Evolutionary conservation across 2,113 vertebrate genomes (phyloP).

Genomic region (Coryphaenoides rupestris): DNA sequence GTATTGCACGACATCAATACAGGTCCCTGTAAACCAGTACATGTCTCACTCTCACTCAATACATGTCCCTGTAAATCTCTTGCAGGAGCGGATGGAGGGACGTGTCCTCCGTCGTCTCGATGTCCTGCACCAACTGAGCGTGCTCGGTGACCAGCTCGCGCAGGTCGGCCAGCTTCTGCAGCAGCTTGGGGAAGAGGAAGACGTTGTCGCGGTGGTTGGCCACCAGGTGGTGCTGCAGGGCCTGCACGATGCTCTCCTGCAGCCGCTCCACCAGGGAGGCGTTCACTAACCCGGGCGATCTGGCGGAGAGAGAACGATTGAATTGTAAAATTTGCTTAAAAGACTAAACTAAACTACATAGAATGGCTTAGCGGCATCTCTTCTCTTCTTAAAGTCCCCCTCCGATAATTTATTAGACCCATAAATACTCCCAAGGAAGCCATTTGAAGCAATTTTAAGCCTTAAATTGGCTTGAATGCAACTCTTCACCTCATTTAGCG

Average conservation of each 20-base stretch:
- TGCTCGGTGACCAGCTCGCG: constrained; percentile 94
- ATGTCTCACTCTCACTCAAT: constrained; percentile 40
- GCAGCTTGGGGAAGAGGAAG: constrained; percentile 92
- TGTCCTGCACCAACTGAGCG: constrained; percentile 88
- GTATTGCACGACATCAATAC: too few species aligned
- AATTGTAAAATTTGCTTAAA: too few species aligned
- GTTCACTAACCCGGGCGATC: constrained; percentile 91
- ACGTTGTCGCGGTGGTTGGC: constrained; percentile 83
- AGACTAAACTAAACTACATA: too few species aligned
- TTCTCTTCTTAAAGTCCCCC: too few species aligned
- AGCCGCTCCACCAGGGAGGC: constrained; percentile 84
- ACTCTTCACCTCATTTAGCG: too few species aligned
- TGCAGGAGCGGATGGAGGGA: constrained; percentile 91
- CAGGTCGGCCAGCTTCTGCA: constrained; percentile 94
- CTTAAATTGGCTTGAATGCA: too few species aligned
- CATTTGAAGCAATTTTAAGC: too few species aligned
- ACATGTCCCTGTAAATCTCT: constrained; percentile 96
- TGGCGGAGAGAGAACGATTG: constrained; percentile 40
- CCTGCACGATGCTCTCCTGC: constrained; percentile 89
- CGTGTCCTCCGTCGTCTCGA: constrained; percentile 89
- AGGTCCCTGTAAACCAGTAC: too few species aligned
- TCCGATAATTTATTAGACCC: too few species aligned
- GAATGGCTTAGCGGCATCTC: too few species aligned
- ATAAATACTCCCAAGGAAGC: too few species aligned
- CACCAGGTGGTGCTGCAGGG: constrained; percentile 86